Base-by-base conservation (phyloP, 2,797 vertebrate genomes). In the Anguilla megastoma region DNA sequence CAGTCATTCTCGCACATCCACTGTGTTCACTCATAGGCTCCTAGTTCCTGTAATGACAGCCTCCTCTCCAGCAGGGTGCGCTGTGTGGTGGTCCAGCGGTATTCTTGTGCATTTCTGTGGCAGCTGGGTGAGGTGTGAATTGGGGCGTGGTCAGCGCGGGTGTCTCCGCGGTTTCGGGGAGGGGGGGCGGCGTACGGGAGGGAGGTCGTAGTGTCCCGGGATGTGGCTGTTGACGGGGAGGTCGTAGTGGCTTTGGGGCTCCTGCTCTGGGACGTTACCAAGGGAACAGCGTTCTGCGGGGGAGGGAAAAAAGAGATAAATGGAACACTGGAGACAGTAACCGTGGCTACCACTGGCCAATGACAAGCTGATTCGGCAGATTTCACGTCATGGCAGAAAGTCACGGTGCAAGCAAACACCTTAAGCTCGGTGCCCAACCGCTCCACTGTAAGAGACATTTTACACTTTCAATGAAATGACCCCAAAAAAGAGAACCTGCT, bases 221-320 rank as follows among this genome's bases (percentile, higher is more conserved):
- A 99, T 97, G 95, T 99, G 98, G 94, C 98, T 99, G 96, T 99
- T 98, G 90, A 98, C 97, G 0, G 98, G 98, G 3, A 98, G 97
- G 94, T 99, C 98, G 0, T 99, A 99, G 93, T 98, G 98, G 93
- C 94, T 95, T 2, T 96, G 96, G 36, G 95, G 89, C 58, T 96
- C 96, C 4, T 95, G 94, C 24, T 94, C 94, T 4, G 92, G 87
- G 86, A 92, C 89, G 27, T 95, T 93, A 41, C 93, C 91, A 1
- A 95, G 92, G 86, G 94, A 94, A 89, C 94, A 93, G 36, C 95
- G 94, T 89, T 96, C 96, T 97, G 92, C 54, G 89, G 54, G 27
- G 56, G 60, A 24, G 56, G 24, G n/a, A 52, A 74, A n/a, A 21
- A 21, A 8, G 12, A 5, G 12, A 58, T 8, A 45, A 27, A 54